A percentile compares a stretch with the other conserved stretches of the same genome.
These are phyloP conservation scores for Watersipora subatra DNA, from an alignment of 1,140 invertebrate species.

Conservation along the genomic window DNA sequence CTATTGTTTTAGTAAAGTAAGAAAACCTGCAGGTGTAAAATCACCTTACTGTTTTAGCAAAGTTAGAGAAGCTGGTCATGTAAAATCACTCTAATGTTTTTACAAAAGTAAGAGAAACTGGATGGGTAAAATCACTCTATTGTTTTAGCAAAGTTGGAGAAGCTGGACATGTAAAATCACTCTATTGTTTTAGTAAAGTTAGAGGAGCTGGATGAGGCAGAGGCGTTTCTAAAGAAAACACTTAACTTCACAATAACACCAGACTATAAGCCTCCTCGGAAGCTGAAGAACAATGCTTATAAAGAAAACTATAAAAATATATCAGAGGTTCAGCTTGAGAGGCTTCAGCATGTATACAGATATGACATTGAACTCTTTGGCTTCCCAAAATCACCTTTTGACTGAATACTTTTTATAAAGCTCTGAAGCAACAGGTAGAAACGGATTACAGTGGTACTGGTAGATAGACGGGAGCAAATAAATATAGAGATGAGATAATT, in stretches of 20 bases:
- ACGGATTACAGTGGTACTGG: too few species aligned
- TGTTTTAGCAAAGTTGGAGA: background rate
- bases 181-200: background rate
- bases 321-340: background rate
- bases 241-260: background rate
- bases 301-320: background rate
- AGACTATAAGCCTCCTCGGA: background rate
- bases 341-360: background rate
- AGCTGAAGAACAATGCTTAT: background rate
- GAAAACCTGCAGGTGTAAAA: background rate
- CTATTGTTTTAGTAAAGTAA: background rate
- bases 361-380: background rate
- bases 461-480: too few species aligned
- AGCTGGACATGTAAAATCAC: too few species aligned
- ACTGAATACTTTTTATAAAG: too few species aligned
- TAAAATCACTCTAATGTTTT: background rate
- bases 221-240: background rate
- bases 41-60: background rate
- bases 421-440: too few species aligned
- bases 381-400: background rate
- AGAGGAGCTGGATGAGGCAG: background rate
- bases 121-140: background rate
- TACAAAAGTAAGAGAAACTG: background rate
- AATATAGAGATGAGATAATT: too few species aligned
- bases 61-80: background rate